Conservation (phyloP, 37 sponge, comb jelly and placozoan genomes). For the Dysidea cf. avara region DNA sequence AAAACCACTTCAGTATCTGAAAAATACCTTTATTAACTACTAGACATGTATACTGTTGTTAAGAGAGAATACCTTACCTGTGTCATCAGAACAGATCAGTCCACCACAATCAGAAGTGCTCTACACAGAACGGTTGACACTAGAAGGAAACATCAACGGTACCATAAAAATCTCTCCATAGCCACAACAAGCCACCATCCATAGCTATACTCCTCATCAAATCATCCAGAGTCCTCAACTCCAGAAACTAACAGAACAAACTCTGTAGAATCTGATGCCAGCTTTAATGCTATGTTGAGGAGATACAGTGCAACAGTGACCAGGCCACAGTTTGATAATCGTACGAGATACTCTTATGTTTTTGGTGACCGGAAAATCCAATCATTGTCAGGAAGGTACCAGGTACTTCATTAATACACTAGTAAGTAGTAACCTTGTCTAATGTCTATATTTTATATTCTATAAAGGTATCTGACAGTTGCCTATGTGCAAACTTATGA, state of each 20-base stretch:
- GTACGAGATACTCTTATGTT: neutral
- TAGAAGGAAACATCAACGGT: neutral
- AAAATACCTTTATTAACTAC: no score
- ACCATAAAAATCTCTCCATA: neutral
- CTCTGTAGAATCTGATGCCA: neutral
- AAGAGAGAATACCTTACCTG: no score
- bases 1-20: no score
- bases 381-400: neutral
- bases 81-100: constrained; percentile 34
- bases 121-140: no score
- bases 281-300: constrained; percentile 30
- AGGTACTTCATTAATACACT: neutral
- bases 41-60: no score
- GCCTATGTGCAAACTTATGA: no score
- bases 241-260: neutral
- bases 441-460: no score
- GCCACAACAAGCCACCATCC: neutral
- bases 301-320: constrained; percentile 19
- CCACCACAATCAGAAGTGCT: constrained; percentile 36
- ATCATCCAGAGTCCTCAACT: no score
- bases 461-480: no score
- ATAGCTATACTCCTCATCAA: no score
- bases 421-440: neutral
- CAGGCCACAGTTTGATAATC: neutral
- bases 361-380: neutral